phyloP scores from a whole-genome alignment of 2,113 vertebrate genomes.

The Trematomus loennbergii region DNA sequence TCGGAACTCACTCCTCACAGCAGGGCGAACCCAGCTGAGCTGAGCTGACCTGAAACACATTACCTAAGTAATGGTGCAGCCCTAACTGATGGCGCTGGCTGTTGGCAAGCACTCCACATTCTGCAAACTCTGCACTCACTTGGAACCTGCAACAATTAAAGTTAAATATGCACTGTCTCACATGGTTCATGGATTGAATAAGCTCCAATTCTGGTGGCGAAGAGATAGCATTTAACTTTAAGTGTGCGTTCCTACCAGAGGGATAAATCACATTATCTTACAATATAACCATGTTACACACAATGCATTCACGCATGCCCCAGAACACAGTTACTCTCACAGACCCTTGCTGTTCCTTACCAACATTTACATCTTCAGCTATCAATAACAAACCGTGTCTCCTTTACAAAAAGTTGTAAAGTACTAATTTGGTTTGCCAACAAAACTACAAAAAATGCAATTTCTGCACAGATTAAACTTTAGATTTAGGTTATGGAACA shows the following conservation, averaged over 20 bases:
- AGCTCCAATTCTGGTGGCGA: conserved; percentile 48
- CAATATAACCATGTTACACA: conserved; percentile 13
- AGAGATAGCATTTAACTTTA: conserved; percentile 44
- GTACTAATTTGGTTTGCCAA: background rate
- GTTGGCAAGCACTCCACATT: conserved; percentile 57
- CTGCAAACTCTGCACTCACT: conserved; percentile 52
- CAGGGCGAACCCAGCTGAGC: conserved; percentile 35
- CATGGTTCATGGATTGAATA: conserved; percentile 41
- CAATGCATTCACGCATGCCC: background rate
- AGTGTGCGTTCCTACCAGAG: conserved; percentile 4
- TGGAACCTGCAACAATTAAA: conserved; percentile 47
- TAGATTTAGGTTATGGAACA: background rate
- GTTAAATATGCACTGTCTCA: conserved; percentile 65
- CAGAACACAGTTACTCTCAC: conserved; percentile 4
- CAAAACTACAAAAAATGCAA: background rate
- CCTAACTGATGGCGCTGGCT: conserved; percentile 58
- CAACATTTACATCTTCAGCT: background rate
- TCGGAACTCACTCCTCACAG: conserved; percentile 50
- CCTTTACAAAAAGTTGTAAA: background rate
- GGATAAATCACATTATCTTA: conserved; percentile 36
- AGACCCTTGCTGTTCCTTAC: background rate
- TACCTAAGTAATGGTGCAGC: conserved; percentile 54
- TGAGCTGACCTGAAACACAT: conserved; percentile 66
- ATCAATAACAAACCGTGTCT: background rate
- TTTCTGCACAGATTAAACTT: background rate